A percentile compares a stretch with the other conserved stretches of the same genome.
Conservation (phyloP, 2,797 vertebrate species). For the Anguilla obscura region DNA sequence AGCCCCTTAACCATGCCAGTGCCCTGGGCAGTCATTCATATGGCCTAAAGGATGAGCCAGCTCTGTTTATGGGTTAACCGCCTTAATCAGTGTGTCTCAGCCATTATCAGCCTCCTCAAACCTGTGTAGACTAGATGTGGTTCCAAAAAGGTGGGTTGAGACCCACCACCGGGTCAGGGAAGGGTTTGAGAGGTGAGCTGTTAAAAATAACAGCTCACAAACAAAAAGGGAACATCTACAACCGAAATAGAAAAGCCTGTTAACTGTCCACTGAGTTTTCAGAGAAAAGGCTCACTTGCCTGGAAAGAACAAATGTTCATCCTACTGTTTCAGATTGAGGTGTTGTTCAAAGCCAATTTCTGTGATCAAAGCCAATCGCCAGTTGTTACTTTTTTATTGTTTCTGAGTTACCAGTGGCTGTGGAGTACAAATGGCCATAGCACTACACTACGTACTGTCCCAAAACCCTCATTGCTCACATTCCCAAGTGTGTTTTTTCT, state of each 20-base stretch:
- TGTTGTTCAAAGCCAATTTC: neutral
- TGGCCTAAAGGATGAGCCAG: no score
- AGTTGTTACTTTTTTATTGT: neutral
- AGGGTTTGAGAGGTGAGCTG: neutral
- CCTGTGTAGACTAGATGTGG: neutral
- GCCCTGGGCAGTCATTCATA: no score
- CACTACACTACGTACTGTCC: neutral
- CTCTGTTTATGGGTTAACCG: neutral
- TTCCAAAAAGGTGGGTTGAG: neutral
- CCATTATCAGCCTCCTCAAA: neutral
- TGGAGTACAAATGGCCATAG: neutral
- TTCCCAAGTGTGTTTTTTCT: neutral
- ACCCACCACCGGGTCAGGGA: neutral
- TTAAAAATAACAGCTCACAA: neutral
- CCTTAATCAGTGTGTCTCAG: neutral
- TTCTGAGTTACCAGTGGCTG: neutral
- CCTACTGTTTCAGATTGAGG: neutral
- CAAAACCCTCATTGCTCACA: neutral
- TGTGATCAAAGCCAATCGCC: neutral
- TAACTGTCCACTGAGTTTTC: neutral
- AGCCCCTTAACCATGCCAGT: no score
- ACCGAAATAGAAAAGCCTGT: neutral
- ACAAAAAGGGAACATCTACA: neutral
- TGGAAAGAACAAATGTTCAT: neutral
- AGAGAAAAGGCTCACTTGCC: neutral